These are phyloP conservation scores for Hylaeus anthracinus DNA, from an alignment of 1,140 invertebrate species.

Conservation along the genomic window DNA sequence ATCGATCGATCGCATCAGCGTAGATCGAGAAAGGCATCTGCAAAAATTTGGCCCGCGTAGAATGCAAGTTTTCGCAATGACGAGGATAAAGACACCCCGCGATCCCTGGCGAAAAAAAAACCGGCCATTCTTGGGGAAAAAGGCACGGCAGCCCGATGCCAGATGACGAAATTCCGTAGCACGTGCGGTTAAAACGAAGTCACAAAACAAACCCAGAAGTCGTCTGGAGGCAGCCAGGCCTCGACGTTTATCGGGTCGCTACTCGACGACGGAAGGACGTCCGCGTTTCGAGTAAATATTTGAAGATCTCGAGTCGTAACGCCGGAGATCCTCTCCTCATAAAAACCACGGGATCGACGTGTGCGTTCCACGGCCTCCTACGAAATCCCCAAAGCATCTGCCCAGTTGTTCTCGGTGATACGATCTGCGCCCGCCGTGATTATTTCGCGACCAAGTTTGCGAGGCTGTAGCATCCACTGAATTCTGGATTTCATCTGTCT, in stretches of 20 bases:
- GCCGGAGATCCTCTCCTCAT: constrained; percentile 66
- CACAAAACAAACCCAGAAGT: constrained; percentile 68
- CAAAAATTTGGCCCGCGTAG: constrained; percentile 8
- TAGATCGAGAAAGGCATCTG: no score
- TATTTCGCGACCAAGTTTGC: constrained; percentile 2
- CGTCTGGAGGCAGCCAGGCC: constrained; percentile 63
- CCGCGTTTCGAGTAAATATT: constrained; percentile 74
- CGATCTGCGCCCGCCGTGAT: background rate
- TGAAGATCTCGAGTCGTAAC: constrained; percentile 68
- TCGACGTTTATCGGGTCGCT: constrained; percentile 65
- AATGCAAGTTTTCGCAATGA: constrained; percentile 33
- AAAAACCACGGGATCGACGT: constrained; percentile 66
- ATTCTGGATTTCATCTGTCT: no score
- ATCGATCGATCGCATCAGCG: no score
- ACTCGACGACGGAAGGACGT: constrained; percentile 73
- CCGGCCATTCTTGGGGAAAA: constrained; percentile 45
- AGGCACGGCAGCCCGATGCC: constrained; percentile 67
- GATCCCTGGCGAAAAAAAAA: constrained; percentile 32
- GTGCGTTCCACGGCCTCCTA: constrained; percentile 58
- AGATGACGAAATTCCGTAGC: constrained; percentile 75
- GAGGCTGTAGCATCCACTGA: background rate
- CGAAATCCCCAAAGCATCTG: constrained; percentile 53
- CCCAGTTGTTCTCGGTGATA: constrained; percentile 1
- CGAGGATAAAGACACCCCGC: constrained; percentile 35
- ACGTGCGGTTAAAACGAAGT: constrained; percentile 66